Conservation (phyloP, 2,113 vertebrate genomes). For the Isurus oxyrinchus region DNA sequence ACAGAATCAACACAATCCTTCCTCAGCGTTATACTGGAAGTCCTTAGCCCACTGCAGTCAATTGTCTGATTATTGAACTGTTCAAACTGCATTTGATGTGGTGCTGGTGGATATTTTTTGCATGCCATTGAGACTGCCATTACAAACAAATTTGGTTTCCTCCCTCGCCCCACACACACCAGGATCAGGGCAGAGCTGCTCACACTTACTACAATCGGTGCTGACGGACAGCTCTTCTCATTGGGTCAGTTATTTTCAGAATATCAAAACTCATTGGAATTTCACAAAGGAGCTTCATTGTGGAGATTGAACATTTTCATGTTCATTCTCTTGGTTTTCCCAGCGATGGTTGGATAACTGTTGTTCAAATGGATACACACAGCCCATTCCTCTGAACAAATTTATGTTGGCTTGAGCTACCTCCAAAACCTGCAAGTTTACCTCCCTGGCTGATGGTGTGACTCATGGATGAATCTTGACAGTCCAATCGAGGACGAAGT, state of each 20-base stretch:
- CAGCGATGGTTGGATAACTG: background rate
- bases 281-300: background rate
- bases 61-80: background rate
- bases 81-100: background rate
- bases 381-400: background rate
- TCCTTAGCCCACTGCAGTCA: background rate
- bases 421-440: background rate
- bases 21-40: background rate
- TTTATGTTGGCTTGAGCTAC: background rate
- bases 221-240: background rate
- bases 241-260: background rate
- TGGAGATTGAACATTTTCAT: background rate
- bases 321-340: background rate
- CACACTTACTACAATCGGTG: background rate
- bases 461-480: background rate
- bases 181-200: background rate
- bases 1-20: background rate
- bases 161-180: background rate
- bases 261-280: background rate
- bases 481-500: background rate
- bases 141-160: background rate
- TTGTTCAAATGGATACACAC: background rate
- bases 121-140: background rate
- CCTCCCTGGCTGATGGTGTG: background rate
- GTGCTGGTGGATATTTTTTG: background rate